Evolutionary conservation across 2,797 vertebrate species (phyloP), one percentile per base, ranked within the genome.

Genomic region (Helostoma temminkii): DNA sequence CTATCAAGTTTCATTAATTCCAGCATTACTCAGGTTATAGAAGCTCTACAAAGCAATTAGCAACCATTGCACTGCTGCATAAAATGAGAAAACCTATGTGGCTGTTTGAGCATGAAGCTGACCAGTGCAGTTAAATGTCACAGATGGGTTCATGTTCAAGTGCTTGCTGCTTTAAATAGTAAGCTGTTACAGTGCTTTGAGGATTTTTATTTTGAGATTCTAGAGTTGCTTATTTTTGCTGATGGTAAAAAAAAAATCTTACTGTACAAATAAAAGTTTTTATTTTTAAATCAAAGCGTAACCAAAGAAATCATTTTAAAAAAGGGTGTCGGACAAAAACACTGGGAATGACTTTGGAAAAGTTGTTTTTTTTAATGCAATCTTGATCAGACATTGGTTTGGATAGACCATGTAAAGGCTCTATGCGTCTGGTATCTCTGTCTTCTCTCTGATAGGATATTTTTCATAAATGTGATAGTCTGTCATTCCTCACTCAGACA

Each of bases 401-500:
- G 25, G 81, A 80, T 63, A 83, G 76, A 65, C 71, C 66, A 70
- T 66, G 66, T 66, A 63, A 74, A 75, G 63, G 68, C 68, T 85
- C 66, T 52, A 24, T 78, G 78, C 84, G 32, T 61, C 78, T 71
- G 69, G 79, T 82, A 76, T 79, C 81, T 69, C 68, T 63, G 74
- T 63, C 66, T 68, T 60, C 37, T 58, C 67, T 54, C 69, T 80
- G 87, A 84, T 78, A 71, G 80, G 61, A 66, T 50, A 89, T 88
- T 76, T 21, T 71, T 91, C 89, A 89, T 77, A 82, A 81, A 83
- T 9, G 39, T 66, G 77, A 86, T 73, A 59, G 80, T 81, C 62
- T 76, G 41, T 79, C 77, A 78, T 89, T 83, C 73, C 71, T 85
- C 80, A 71, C 56, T n/a, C 28, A 71, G 57, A 81, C 63, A 52